Evolutionary conservation across 2,888 invertebrate species (phyloP).

Genomic region (Spisula solida): DNA sequence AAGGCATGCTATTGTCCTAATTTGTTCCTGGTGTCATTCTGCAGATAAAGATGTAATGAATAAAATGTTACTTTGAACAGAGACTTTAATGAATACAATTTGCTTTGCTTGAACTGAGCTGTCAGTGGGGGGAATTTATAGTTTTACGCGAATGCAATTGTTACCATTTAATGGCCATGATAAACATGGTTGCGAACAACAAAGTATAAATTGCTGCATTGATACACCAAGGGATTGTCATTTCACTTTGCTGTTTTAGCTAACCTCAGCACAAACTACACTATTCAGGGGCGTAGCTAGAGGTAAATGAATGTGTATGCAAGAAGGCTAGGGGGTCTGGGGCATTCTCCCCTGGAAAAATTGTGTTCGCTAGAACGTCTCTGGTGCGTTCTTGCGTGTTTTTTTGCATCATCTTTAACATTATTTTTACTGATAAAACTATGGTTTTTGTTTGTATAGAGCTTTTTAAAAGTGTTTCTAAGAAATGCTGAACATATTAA

Average conservation of each 20-base stretch:
- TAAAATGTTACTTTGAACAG: conserved; percentile 20
- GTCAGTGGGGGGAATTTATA: conserved; percentile 8
- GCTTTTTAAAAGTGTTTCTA: too few species aligned
- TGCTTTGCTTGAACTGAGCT: conserved; percentile 1
- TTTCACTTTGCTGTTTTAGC: background rate
- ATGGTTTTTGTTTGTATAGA: too few species aligned
- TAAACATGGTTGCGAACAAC: background rate
- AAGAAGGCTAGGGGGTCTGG: too few species aligned
- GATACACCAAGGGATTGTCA: background rate
- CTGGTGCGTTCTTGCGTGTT: too few species aligned
- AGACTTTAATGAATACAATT: conserved; percentile 14
- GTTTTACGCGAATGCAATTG: conserved; percentile 9
- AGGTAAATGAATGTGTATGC: too few species aligned
- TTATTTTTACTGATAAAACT: too few species aligned
- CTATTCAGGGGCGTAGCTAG: too few species aligned
- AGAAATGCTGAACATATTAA: too few species aligned
- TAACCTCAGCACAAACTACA: too few species aligned
- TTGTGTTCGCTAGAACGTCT: too few species aligned
- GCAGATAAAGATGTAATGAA: conserved; percentile 13
- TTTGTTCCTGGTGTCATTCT: conserved; percentile 16
- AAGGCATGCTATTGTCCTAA: conserved; percentile 22
- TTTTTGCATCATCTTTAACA: too few species aligned
- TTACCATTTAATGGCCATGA: conserved; percentile 2
- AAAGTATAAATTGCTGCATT: conserved; percentile 8
- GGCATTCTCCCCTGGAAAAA: too few species aligned